Conservation (phyloP, 1,140 invertebrate genomes). For the Eubasilissa regina region DNA sequence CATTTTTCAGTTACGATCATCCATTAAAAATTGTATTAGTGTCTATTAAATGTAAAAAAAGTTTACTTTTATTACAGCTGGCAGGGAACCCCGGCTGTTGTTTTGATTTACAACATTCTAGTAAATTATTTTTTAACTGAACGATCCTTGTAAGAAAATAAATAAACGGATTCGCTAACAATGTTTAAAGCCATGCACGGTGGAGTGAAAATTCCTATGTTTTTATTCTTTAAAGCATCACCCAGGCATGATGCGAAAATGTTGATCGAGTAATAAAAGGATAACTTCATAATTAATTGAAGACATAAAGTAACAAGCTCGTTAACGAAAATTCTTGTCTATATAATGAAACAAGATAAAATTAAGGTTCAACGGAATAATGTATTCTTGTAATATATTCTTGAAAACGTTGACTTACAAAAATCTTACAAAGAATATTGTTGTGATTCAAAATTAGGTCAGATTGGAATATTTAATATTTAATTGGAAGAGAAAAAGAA, state of each 20-base stretch:
- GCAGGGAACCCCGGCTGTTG: constrained; percentile 35
- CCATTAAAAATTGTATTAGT: background rate
- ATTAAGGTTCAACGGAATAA: constrained; percentile 6
- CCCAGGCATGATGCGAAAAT: background rate
- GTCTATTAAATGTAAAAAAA: background rate
- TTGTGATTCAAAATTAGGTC: too few species aligned
- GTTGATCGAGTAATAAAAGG: constrained; percentile 10
- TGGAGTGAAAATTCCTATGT: background rate
- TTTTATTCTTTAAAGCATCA: background rate
- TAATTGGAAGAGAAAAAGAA: too few species aligned
- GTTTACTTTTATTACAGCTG: background rate
- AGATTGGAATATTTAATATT: too few species aligned
- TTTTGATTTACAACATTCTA: constrained; percentile 52
- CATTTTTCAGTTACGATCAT: too few species aligned
- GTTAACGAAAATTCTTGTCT: background rate
- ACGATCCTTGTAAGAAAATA: constrained; percentile 51
- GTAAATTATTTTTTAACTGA: constrained; percentile 47
- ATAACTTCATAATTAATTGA: constrained; percentile 27
- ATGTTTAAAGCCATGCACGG: background rate
- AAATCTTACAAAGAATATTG: too few species aligned
- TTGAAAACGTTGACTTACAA: too few species aligned
- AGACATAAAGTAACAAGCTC: constrained; percentile 25
- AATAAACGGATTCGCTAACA: constrained; percentile 18
- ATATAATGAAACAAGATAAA: background rate
- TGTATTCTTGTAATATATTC: constrained; percentile 1